Evolutionary conservation across 2,113 vertebrate species (phyloP).

Genomic region (Megaleporinus macrocephalus): DNA sequence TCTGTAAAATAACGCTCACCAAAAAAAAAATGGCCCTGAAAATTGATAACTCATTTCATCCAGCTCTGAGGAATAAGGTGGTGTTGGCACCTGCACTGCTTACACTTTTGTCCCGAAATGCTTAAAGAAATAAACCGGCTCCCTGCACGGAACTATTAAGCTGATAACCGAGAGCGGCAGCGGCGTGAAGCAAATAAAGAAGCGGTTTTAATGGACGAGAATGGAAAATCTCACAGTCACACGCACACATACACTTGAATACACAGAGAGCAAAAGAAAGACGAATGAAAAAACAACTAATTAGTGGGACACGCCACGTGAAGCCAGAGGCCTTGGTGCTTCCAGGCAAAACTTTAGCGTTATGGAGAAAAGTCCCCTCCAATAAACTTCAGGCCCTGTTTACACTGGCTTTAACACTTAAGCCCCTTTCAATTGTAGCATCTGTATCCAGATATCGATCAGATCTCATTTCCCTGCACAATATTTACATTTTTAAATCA

Average conservation of each 20-base stretch:
- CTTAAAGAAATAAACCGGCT: conserved; percentile 35
- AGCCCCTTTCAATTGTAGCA: too few species aligned
- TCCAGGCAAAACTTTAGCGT: neutral
- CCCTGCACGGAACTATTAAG: conserved; percentile 12
- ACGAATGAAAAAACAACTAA: conserved; percentile 11
- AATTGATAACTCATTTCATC: conserved; percentile 14
- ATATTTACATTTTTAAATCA: too few species aligned
- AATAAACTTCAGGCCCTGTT: neutral
- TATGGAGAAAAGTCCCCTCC: neutral
- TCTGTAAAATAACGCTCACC: neutral
- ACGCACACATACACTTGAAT: neutral
- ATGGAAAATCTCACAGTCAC: conserved; percentile 35
- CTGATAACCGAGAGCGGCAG: conserved; percentile 2
- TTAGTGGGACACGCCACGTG: conserved; percentile 10
- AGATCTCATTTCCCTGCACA: too few species aligned
- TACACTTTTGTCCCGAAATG: conserved; percentile 21
- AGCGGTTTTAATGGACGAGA: conserved; percentile 15
- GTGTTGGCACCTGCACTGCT: conserved; percentile 40
- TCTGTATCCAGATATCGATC: too few species aligned
- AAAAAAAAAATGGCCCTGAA: conserved; percentile 22
- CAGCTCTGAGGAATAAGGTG: conserved; percentile 26
- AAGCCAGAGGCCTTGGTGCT: neutral
- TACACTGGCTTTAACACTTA: too few species aligned
- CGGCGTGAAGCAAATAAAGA: neutral
- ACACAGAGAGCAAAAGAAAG: conserved; percentile 10